These are phyloP conservation scores for Spisula solida DNA, from an alignment of 2,888 invertebrate species.

Conservation along the genomic window DNA sequence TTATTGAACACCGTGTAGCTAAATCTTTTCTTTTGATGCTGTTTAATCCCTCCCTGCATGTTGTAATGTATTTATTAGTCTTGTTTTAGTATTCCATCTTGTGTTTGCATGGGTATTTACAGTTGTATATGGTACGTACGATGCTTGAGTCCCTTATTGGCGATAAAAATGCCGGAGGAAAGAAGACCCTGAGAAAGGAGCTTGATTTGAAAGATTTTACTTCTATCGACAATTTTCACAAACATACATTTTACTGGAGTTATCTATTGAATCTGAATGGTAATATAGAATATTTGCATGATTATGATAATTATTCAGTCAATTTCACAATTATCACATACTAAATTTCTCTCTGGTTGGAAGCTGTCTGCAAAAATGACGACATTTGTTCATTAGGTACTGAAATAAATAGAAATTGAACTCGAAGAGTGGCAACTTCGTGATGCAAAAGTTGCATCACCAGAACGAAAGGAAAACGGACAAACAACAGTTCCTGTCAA, in stretches of 20 bases:
- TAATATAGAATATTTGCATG: conserved; percentile 86
- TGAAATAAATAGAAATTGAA: no score
- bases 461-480: no score
- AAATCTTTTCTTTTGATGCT: neutral
- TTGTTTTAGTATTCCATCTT: conserved; percentile 25
- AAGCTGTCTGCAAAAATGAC: no score
- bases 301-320: neutral
- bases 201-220: conserved; percentile 96
- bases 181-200: conserved; percentile 97
- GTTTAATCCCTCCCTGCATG: conserved; percentile 23
- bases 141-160: conserved; percentile 97
- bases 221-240: conserved; percentile 97
- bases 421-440: no score
- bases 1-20: neutral
- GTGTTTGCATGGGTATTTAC: conserved; percentile 87
- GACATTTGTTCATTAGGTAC: no score
- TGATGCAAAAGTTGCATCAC: no score
- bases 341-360: no score
- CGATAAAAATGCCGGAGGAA: conserved; percentile 98
- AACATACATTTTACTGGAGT: conserved; percentile 98
- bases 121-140: conserved; percentile 99
- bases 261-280: conserved; percentile 96
- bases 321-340: neutral
- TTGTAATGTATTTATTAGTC: neutral
- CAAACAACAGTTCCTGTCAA: no score